Base-by-base conservation (phyloP, 2,797 vertebrate genomes). In the Molossus alvarezi region DNA sequence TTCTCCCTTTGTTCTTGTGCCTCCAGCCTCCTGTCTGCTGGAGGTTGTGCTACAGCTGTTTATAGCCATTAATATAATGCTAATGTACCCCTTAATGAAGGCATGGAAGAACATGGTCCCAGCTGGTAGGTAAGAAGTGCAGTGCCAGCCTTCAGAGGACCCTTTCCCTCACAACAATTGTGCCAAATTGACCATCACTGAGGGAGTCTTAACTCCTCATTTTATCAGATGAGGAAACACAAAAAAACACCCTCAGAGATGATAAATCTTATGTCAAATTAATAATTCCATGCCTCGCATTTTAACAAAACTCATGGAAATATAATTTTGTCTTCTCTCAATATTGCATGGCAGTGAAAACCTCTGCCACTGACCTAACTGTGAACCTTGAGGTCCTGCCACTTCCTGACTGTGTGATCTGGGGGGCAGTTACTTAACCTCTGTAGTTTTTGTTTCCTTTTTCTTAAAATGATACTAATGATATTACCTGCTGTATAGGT, bases 21-120 rank as follows among this genome's bases (percentile, higher is more conserved):
- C 55, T 94, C 86, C 67, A 83, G 96, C 51, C 88, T 92, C 57
- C 95, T 94, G 11, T 95, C 65, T 95, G 85, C 79, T 85, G 91
- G 79, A 87, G 72, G 93, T 94, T 95, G 82, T 92, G 88, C 92
- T 95, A 90, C 94, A 95, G 88, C 95, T 97, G 88, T 97, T 97
- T 96, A 83, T 90, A 60, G 77, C 79, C 91, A 91, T 97, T 95
- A 97, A 94, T 95, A 91, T 71, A 83, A 96, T 95, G 95, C 90
- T 96, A 97, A 97, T 95, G 67, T 96, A 71, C 21, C 53, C 64
- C 82, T 92, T 97, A 96, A 77, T 88, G 92, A 95, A 94, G 45
- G 65, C 77, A 9, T 41, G 67, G 81, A 91, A 94, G 57, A 72
- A 92, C 67, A 29, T 1, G 84, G 84, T 93, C 67, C 58, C 84